Evolutionary conservation across 2,888 invertebrate genomes (phyloP).

Genomic region (Phlogophora meticulosa): DNA sequence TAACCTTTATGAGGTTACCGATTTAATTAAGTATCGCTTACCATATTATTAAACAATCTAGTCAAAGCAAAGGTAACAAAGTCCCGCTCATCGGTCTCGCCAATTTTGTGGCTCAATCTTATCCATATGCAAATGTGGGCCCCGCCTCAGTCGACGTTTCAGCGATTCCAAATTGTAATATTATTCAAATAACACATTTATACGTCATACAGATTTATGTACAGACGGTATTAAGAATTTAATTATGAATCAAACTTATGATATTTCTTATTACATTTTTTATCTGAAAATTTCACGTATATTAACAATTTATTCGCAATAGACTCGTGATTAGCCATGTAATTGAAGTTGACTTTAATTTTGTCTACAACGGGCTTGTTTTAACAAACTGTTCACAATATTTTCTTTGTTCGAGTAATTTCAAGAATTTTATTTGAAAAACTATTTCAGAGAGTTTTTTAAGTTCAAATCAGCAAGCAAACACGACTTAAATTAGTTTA

Average conservation of each 20-base stretch:
- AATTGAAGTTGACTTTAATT: constrained; percentile 62
- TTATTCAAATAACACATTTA: constrained; percentile 82
- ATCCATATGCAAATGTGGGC: constrained; percentile 76
- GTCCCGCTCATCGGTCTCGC: background rate
- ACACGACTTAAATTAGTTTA: constrained; percentile 58
- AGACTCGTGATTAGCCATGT: constrained; percentile 49
- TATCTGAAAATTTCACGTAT: constrained; percentile 48
- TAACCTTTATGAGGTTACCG: too few relatives aligned
- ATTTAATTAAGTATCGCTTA: too few relatives aligned
- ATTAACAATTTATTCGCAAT: constrained; percentile 42
- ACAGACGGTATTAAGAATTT: constrained; percentile 74
- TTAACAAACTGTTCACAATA: constrained; percentile 47
- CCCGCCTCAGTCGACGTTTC: constrained; percentile 70
- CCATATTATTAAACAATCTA: background rate
- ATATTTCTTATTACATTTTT: constrained; percentile 65
- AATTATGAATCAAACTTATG: constrained; percentile 69
- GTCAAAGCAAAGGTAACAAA: background rate
- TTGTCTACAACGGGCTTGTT: constrained; percentile 45
- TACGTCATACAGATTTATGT: constrained; percentile 77
- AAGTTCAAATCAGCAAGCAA: constrained; percentile 47
- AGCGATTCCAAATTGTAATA: constrained; percentile 80
- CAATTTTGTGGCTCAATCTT: constrained; percentile 37
- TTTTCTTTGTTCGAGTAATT: constrained; percentile 58
- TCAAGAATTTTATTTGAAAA: constrained; percentile 48
- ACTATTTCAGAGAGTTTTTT: constrained; percentile 39